Evolutionary conservation across 2,797 vertebrate species (phyloP), one percentile per base, ranked within the genome.

Genomic region (Limnodromus scolopaceus): DNA sequence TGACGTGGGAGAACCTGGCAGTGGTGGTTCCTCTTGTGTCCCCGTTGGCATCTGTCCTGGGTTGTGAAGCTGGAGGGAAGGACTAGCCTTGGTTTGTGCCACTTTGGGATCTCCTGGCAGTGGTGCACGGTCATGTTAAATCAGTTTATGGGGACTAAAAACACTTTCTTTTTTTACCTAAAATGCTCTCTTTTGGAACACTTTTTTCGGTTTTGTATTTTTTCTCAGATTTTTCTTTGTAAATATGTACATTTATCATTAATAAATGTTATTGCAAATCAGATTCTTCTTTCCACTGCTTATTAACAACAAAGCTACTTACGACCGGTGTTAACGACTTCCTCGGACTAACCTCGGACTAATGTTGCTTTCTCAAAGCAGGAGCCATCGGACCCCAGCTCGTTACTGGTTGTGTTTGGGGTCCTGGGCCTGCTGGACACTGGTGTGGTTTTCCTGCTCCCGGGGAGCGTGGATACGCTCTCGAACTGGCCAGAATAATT

Each of bases 201-300:
- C 92, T 91, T 91, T 91, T 66, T 93, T 97, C 22, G 58, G 90
- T 94, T 94, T 93, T 88, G 87, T 97, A 92, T 97, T 97, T 97
- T 96, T 97, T 97, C 95, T 97, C 83, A 91, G 70, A 25, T 93
- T 92, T 96, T 96, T 71, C 89, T 95, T 77, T 97, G 87, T 98
- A 97, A 97, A 96, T 97, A 96, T 98, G 95, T 97, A 97, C 84
- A 95, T 90, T 93, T 96, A 72, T 84, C 93, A 75, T 76, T 79
- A 98, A 96, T 97, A 98, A 97, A 97, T 97, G 94, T 95, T 92
- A 85, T 4, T 97, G 85, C 83, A 97, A 96, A 96, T 93, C 92
- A 81, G 71, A 91, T 91, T 89, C 88, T 90, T 86, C 80, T 96
- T 98, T 87, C 94, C 92, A 69, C 81, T 96, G 83, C 88, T 97